A percentile compares a stretch with the other conserved stretches of the same genome.
Conservation (phyloP, 2,113 vertebrate genomes). For the Thamnaconus septentrionalis region DNA sequence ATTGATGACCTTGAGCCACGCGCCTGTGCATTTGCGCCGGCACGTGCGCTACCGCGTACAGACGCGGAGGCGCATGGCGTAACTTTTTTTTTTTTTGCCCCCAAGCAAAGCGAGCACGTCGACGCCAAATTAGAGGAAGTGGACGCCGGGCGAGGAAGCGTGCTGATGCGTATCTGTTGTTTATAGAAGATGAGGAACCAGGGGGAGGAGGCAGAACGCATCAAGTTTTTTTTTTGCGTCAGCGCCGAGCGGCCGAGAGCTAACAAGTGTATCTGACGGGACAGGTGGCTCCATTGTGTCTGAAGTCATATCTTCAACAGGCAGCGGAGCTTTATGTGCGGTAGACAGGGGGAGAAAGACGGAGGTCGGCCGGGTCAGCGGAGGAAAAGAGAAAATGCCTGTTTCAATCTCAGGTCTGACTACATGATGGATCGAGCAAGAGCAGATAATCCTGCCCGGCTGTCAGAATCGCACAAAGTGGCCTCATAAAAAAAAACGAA, state of each 20-base stretch:
- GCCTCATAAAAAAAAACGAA: conserved; percentile 3
- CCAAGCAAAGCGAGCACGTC: conserved; percentile 13
- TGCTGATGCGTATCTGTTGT: too few species aligned
- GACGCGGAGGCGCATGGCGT: too few species aligned
- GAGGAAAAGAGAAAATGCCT: conserved; percentile 3
- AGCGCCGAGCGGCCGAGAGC: conserved; percentile 12
- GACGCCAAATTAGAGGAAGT: neutral
- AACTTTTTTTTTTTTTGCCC: too few species aligned
- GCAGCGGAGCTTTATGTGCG: conserved; percentile 23
- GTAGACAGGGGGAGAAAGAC: conserved; percentile 15
- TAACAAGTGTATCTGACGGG: conserved; percentile 58
- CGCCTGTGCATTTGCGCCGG: neutral
- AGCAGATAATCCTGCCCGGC: neutral
- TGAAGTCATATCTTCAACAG: conserved; percentile 47
- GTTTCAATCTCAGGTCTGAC: conserved; percentile 8
- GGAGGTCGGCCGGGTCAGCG: neutral
- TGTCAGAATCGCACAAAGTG: neutral
- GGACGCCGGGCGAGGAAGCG: too few species aligned
- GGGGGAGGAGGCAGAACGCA: too few species aligned
- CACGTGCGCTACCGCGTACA: neutral
- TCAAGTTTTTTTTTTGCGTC: neutral
- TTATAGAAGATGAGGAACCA: too few species aligned
- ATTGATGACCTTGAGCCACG: conserved; percentile 38
- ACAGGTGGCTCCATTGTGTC: conserved; percentile 71
- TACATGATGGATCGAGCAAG: neutral